These are phyloP conservation scores for Danio jaintianensis DNA, from an alignment of 2,797 vertebrate species.

Conservation along the genomic window DNA sequence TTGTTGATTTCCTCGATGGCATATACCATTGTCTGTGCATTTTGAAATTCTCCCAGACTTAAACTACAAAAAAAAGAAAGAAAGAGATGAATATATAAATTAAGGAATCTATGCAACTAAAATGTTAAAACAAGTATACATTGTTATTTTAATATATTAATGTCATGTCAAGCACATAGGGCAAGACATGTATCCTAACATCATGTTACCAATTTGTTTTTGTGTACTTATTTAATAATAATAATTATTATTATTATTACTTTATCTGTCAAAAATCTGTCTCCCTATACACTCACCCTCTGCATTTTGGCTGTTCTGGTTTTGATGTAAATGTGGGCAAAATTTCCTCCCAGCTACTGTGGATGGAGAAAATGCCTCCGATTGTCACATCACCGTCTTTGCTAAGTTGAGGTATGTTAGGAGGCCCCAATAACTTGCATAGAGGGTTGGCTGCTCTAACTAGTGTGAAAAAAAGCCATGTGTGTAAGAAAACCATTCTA, in stretches of 20 bases:
- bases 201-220: no score
- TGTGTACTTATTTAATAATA: no score
- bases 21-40: constrained; percentile 69
- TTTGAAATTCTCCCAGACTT: constrained; percentile 65
- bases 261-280: not conserved
- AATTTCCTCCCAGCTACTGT: constrained; percentile 64
- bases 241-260: no score
- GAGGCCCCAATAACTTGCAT: constrained; percentile 56
- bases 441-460: constrained; percentile 53
- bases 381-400: constrained; percentile 64
- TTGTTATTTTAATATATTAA: not conserved
- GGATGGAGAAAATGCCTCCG: constrained; percentile 68
- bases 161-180: not conserved
- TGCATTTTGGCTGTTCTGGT: constrained; percentile 59
- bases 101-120: not conserved
- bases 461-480: constrained; percentile 58
- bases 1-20: constrained; percentile 68
- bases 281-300: constrained; percentile 58
- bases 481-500: constrained; percentile 57
- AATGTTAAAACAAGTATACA: not conserved
- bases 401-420: constrained; percentile 58
- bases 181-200: not conserved
- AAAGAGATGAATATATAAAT: not conserved
- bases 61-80: constrained; percentile 52
- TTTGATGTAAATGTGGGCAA: constrained; percentile 55